These are phyloP conservation scores for Alfaro cultratus DNA, from an alignment of 2,797 vertebrate genomes.

Conservation along the genomic window DNA sequence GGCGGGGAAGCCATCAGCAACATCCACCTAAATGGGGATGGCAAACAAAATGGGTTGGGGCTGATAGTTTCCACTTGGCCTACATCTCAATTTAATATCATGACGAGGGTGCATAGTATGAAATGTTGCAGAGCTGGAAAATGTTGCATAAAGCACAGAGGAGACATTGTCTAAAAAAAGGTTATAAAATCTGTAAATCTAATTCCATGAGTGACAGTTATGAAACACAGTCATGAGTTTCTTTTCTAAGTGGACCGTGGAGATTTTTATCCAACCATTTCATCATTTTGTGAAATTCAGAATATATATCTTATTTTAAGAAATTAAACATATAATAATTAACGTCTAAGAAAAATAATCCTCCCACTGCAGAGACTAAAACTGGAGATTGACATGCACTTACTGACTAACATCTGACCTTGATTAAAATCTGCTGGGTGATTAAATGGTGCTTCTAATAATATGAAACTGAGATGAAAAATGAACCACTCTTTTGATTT, in stretches of 20 bases:
- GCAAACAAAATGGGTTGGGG: conserved; percentile 20
- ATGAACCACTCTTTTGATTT: not conserved
- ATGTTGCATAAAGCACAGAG: conserved; percentile 58
- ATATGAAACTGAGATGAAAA: not conserved
- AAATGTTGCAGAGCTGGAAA: conserved; percentile 49
- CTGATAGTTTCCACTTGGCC: not conserved
- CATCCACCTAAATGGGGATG: conserved; percentile 48
- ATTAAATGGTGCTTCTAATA: not conserved
- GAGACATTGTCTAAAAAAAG: conserved; percentile 37
- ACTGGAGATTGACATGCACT: not conserved
- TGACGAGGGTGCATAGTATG: conserved; percentile 23
- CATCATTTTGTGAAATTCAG: not conserved
- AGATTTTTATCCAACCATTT: not conserved
- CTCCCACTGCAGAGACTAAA: not conserved
- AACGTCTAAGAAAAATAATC: not conserved
- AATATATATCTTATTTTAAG: not conserved
- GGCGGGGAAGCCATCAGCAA: conserved; percentile 59
- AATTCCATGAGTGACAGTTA: conserved; percentile 41
- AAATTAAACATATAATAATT: too few relatives aligned
- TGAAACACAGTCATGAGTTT: conserved; percentile 14
- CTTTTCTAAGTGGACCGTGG: conserved; percentile 1
- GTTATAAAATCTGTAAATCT: conserved; percentile 59
- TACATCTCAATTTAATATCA: conserved; percentile 16
- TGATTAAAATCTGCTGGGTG: not conserved
- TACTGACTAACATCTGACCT: not conserved